These are phyloP conservation scores for Intellagama lesueurii DNA, from an alignment of 2,797 vertebrate genomes.

Conservation along the genomic window DNA sequence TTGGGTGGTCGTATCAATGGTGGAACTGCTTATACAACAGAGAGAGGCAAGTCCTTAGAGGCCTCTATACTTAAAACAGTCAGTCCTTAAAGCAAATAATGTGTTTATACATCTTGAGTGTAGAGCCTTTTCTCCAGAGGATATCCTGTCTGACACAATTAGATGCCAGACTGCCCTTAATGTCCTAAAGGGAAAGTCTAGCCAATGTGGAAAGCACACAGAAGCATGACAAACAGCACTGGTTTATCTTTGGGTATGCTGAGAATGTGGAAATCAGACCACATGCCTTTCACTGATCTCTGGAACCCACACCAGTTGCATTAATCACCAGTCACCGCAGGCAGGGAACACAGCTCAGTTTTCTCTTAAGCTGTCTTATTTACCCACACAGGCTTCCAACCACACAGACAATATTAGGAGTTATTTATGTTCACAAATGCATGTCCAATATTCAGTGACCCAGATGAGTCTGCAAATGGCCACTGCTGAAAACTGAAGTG, in stretches of 20 bases:
- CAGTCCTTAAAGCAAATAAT: constrained; percentile 61
- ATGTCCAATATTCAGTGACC: background rate
- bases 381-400: background rate
- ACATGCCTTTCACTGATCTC: background rate
- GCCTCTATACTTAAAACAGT: constrained; percentile 22
- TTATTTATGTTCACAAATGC: background rate
- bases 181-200: constrained; percentile 68
- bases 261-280: background rate
- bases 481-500: background rate
- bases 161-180: constrained; percentile 72
- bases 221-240: constrained; percentile 47
- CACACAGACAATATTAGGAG: background rate
- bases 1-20: background rate
- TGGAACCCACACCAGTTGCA: background rate
- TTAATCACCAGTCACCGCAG: background rate
- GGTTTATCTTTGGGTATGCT: constrained; percentile 43
- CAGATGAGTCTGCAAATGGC: background rate
- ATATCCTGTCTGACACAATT: constrained; percentile 81
- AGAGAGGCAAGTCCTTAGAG: background rate
- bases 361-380: background rate
- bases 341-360: background rate
- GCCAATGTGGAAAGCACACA: constrained; percentile 61
- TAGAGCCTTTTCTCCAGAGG: constrained; percentile 79
- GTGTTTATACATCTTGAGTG: constrained; percentile 66
- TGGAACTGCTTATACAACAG: background rate